A percentile compares a stretch with the other conserved stretches of the same genome.
phyloP scores from a whole-genome alignment of 2,888 invertebrate species.

The Meganola albula region DNA sequence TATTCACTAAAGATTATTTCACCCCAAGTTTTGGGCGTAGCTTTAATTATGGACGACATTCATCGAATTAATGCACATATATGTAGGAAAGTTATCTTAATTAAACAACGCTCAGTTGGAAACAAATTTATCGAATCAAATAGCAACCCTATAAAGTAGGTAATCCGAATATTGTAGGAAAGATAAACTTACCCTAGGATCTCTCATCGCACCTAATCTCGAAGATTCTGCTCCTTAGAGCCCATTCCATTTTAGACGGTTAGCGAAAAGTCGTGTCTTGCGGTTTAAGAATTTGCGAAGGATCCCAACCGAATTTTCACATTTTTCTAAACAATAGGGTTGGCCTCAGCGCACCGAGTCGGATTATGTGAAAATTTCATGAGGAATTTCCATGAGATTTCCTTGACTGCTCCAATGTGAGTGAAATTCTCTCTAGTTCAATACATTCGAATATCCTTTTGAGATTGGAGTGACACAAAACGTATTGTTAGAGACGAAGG shows the following conservation, averaged over 20 bases:
- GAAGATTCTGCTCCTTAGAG: conserved; percentile 14
- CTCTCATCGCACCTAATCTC: conserved; percentile 8
- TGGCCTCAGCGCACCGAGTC: conserved; percentile 29
- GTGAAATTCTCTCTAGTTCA: conserved; percentile 62
- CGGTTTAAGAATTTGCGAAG: conserved; percentile 30
- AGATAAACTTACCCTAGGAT: not conserved
- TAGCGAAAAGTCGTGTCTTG: conserved; percentile 20
- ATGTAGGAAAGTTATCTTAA: conserved; percentile 52
- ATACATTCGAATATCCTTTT: conserved; percentile 70
- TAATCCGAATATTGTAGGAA: not conserved
- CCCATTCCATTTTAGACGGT: conserved; percentile 23
- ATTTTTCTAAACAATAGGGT: conserved; percentile 50
- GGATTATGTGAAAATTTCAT: conserved; percentile 53
- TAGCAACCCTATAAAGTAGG: conserved; percentile 23
- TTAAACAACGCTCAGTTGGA: conserved; percentile 43
- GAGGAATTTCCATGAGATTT: conserved; percentile 45
- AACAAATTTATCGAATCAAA: conserved; percentile 22
- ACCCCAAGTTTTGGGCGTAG: conserved; percentile 25
- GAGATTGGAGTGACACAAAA: conserved; percentile 70
- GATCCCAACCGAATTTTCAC: conserved; percentile 34
- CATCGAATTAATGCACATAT: conserved; percentile 40
- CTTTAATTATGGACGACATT: conserved; percentile 41
- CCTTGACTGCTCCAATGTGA: conserved; percentile 46
- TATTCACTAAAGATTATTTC: conserved; percentile 30
- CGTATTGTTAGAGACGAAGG: conserved; percentile 62